Base-by-base conservation (phyloP, 2,797 vertebrate genomes). In the Sebastes paucispinis region DNA sequence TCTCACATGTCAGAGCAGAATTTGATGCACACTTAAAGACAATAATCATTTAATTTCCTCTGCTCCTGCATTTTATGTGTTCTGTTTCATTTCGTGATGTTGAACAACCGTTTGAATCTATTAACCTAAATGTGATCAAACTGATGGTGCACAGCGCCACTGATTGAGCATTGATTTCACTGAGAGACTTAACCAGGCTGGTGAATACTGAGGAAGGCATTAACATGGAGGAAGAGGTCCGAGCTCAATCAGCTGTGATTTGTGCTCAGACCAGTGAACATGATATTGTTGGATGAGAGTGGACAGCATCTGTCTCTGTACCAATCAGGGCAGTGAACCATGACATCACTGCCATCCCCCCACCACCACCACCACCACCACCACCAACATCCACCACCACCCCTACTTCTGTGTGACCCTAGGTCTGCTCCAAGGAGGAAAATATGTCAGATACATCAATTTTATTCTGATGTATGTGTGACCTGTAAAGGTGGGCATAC, bases 301-400 rank as follows among this genome's bases (percentile, higher is more conserved):
- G 78, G 84, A 86, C 81, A 77, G 77, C 79, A 54, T 70, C 62
- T 36, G 27, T 78, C 78, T 79, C 86, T 77, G 18, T 80, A 66
- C 87, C 89, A 83, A 79, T 92, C 80, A 79, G 77, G 81, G 75
- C 69, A 75, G 64, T 81, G 83, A 83, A 84, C 75, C 69, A 12
- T 75, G 79, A 70, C 80, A 54, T 72, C 59, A 55, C 73, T 32
- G 1, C 22, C 64, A 32, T 16, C 3, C 11, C 25, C 4, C 50
- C 5, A 22, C 3, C 14, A 54, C n/a, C n/a, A n/a, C 32, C 27
- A 3, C 14, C n/a, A 47, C 32, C 27, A 3, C 14, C 31, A 58
- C 32, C 27, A 3, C 8, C 31, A 31, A 31, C 31, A 31, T 31
- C 47, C 4, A n/a, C 4, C 11, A 58, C 32, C 27, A 3, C 16